Conservation (phyloP, 2,888 invertebrate species). For the Esperia sulphurella region DNA sequence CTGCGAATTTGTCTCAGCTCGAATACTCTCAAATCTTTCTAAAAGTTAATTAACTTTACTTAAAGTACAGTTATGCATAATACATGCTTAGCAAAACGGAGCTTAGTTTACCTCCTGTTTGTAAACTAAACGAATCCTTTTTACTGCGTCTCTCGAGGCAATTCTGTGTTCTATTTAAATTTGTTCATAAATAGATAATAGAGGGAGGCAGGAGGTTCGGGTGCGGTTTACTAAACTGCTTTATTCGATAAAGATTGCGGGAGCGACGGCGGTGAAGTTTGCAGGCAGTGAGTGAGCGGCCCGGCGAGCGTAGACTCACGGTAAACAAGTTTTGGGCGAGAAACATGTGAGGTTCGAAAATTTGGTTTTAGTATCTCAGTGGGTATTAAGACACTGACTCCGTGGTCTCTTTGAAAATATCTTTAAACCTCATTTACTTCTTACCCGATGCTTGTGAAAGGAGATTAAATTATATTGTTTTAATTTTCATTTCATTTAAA, state of each 20-base stretch:
- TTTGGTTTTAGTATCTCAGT: too few relatives aligned
- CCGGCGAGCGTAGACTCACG: background rate
- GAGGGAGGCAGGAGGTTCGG: slow-evolving; percentile 42
- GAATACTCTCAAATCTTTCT: background rate
- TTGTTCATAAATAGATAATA: slow-evolving; percentile 68
- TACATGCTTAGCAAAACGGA: background rate
- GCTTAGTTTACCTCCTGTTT: background rate
- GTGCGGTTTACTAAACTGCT: slow-evolving; percentile 57
- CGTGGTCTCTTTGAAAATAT: too few relatives aligned
- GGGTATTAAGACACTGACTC: too few relatives aligned
- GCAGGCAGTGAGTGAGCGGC: slow-evolving; percentile 15
- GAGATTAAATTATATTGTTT: too few relatives aligned
- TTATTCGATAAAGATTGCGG: slow-evolving; percentile 68
- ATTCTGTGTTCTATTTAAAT: slow-evolving; percentile 48
- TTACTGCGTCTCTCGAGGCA: slow-evolving; percentile 22
- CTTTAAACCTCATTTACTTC: too few relatives aligned
- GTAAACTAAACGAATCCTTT: slow-evolving; percentile 33
- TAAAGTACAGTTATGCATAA: background rate
- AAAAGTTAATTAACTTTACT: background rate
- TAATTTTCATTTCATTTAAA: too few relatives aligned
- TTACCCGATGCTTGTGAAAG: too few relatives aligned
- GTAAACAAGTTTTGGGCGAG: too few relatives aligned
- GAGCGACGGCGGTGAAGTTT: slow-evolving; percentile 30
- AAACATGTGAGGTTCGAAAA: too few relatives aligned
- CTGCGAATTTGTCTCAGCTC: too few relatives aligned